These are phyloP conservation scores for Pandemis heparana DNA, from an alignment of 2,888 invertebrate species.

Conservation along the genomic window DNA sequence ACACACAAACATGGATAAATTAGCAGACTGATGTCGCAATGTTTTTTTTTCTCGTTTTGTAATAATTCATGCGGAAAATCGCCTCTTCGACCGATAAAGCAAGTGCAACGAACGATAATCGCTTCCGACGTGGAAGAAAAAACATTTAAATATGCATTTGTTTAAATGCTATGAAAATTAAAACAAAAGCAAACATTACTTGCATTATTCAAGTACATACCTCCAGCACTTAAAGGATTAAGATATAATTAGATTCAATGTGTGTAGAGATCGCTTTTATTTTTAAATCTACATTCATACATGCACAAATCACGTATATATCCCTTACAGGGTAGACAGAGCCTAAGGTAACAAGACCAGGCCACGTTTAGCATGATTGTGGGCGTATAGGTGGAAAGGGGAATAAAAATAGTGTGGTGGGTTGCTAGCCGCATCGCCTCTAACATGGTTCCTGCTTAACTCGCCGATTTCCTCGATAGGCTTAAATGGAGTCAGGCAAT, in stretches of 20 bases:
- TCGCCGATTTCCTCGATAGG: too few species aligned
- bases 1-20: background rate
- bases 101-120: constrained; percentile 28
- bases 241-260: background rate
- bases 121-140: background rate
- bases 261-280: background rate
- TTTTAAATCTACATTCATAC: too few species aligned
- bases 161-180: too few species aligned
- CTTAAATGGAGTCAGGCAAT: too few species aligned
- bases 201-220: background rate
- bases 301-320: too few species aligned
- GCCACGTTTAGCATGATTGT: too few species aligned
- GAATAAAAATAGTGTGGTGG: too few species aligned
- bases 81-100: constrained; percentile 18
- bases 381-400: too few species aligned
- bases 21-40: background rate
- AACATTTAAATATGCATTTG: background rate
- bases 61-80: background rate
- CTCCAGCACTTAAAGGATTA: background rate
- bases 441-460: too few species aligned
- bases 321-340: too few species aligned
- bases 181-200: background rate
- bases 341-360: too few species aligned
- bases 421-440: too few species aligned
- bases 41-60: constrained; percentile 14